phyloP scores from a whole-genome alignment of 2,888 invertebrate genomes.

The Tenthredo livida region DNA sequence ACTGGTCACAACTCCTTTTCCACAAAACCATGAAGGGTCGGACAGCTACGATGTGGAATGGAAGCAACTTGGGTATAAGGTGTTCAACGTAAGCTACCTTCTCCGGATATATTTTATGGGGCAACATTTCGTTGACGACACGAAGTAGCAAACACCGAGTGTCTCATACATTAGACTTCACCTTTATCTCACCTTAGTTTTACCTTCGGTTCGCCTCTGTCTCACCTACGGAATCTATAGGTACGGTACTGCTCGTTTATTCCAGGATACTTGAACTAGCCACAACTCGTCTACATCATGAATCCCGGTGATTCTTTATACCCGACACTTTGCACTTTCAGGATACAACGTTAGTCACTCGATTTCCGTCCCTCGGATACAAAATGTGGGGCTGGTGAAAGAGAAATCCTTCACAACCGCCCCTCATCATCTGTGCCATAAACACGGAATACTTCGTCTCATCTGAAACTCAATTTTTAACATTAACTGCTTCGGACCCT shows the following conservation, averaged over 20 bases:
- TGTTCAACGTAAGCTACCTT: conserved; percentile 62
- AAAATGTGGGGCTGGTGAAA: background rate
- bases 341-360: conserved; percentile 29
- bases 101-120: conserved; percentile 70
- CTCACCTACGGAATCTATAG: background rate
- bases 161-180: conserved; percentile 66
- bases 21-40: background rate
- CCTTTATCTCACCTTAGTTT: conserved; percentile 28
- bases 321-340: background rate
- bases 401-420: conserved; percentile 3
- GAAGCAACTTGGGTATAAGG: conserved; percentile 63
- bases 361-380: background rate
- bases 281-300: conserved; percentile 9
- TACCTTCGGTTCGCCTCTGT: conserved; percentile 19
- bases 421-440: background rate
- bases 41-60: conserved; percentile 59
- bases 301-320: conserved; percentile 28
- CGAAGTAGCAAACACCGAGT: conserved; percentile 63
- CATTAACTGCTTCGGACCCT: background rate
- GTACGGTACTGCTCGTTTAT: conserved; percentile 7
- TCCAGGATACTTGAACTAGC: conserved; percentile 16
- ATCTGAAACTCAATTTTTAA: background rate
- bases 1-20: background rate
- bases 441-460: conserved; percentile 23
- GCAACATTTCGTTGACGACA: conserved; percentile 69